A percentile compares a stretch with the other conserved stretches of the same genome.
Conservation (phyloP, 2,888 invertebrate species). For the Caenorhabditis uteleia region DNA sequence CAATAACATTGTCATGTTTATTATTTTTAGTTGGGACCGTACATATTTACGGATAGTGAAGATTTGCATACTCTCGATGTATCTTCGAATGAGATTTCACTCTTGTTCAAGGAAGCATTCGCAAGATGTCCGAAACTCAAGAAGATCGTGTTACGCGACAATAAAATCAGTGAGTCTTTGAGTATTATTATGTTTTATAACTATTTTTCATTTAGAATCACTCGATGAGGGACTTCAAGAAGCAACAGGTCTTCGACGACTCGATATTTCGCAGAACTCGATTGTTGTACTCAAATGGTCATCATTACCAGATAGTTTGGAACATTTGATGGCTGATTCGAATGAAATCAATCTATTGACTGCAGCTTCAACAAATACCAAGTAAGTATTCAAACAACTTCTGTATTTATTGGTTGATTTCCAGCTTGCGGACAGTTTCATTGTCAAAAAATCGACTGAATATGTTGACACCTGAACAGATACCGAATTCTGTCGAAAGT, state of each 20-base stretch:
- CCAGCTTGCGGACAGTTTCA: conserved; percentile 28
- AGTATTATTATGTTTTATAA: background rate
- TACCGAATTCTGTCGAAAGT: conserved; percentile 45
- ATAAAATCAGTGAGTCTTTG: conserved; percentile 72
- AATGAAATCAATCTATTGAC: conserved; percentile 50
- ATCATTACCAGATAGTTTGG: conserved; percentile 41
- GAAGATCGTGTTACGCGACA: conserved; percentile 54
- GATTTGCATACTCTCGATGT: conserved; percentile 55
- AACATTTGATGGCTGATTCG: conserved; percentile 41
- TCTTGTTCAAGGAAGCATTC: conserved; percentile 59
- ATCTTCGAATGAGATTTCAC: conserved; percentile 52
- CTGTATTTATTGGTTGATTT: background rate
- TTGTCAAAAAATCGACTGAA: conserved; percentile 50
- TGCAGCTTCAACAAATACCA: conserved; percentile 20
- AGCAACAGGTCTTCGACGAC: conserved; percentile 22
- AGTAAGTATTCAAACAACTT: background rate
- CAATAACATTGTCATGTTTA: conserved; percentile 2
- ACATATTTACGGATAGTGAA: conserved; percentile 59
- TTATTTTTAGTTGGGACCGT: conserved; percentile 50
- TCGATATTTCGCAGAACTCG: conserved; percentile 47
- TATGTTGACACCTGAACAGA: conserved; percentile 50
- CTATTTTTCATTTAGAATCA: conserved; percentile 22
- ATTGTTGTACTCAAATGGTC: conserved; percentile 45
- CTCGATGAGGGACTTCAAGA: conserved; percentile 42
- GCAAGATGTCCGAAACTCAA: conserved; percentile 56